A percentile compares a stretch with the other conserved stretches of the same genome.
phyloP scores from a whole-genome alignment of 1,140 invertebrate species.

The Drosophila ercepeae region DNA sequence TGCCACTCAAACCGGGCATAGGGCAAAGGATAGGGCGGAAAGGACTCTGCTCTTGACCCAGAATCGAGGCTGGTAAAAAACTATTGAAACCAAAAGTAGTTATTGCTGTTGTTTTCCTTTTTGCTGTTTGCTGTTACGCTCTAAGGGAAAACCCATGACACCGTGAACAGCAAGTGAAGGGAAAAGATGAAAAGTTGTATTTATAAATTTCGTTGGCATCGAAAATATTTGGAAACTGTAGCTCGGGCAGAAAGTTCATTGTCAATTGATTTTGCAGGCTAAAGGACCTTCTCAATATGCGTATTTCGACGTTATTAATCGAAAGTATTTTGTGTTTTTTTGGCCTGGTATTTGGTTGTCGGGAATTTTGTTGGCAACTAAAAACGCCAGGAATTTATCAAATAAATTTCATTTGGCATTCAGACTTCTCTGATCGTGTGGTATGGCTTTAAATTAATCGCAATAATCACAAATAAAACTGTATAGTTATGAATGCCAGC shows the following conservation, averaged over 20 bases:
- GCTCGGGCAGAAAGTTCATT: conserved; percentile 65
- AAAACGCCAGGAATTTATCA: conserved; percentile 7
- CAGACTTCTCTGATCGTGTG: neutral
- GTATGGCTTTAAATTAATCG: conserved; percentile 1
- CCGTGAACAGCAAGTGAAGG: conserved; percentile 39
- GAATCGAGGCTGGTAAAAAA: conserved; percentile 42
- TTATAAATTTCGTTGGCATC: conserved; percentile 60
- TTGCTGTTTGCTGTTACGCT: conserved; percentile 1
- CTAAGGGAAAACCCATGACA: conserved; percentile 45
- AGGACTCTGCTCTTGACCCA: conserved; percentile 65
- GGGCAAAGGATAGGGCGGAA: neutral
- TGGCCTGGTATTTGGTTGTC: conserved; percentile 20
- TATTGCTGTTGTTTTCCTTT: conserved; percentile 14
- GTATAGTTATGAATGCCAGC: conserved; percentile 18
- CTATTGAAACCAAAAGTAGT: conserved; percentile 58
- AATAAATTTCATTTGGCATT: conserved; percentile 2
- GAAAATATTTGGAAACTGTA: conserved; percentile 57
- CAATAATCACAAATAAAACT: neutral
- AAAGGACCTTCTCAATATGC: conserved; percentile 10
- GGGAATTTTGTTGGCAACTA: conserved; percentile 17
- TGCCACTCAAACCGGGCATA: too few species aligned
- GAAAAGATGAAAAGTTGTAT: conserved; percentile 55
- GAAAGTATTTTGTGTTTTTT: conserved; percentile 29
- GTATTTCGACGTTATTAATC: conserved; percentile 21
- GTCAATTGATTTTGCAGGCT: conserved; percentile 66